Evolutionary conservation across 2,888 invertebrate species (phyloP), one percentile per base, ranked within the genome.

Genomic region (Noctua comes): DNA sequence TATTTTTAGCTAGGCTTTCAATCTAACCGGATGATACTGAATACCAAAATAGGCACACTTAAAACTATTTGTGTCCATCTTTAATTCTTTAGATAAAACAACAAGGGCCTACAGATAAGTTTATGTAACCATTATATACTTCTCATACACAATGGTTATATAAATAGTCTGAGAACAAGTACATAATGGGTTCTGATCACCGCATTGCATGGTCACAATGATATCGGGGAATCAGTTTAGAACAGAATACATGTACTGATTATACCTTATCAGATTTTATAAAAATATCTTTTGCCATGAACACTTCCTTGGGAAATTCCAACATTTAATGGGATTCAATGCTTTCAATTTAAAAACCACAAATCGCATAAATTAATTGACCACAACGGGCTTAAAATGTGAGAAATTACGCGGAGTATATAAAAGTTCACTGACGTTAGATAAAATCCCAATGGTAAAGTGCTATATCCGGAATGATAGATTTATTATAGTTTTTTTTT

Each of bases 141-240:
- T 48, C 31, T 69, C 36, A n/a, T 68, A 40, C 64, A 86, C 82
- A 82, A 88, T 84, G 69, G 71, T 46, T 79, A 59, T 73, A 68
- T 75, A 73, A 82, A 86, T 86, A 86, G 82, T 66, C 70, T 88
- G 87, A 69, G 88, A 87, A 80, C 48, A 68, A 73, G 48, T 57
- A 76, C 24, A 36, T 74, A 86, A 83, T 76, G 59, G 31, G 51
- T 36, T 65, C 57, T 80, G 80, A 87, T 84, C 74, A 76, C 79
- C 62, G 3, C 68, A 79, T 87, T 18, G 87, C 87, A 76, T 87
- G 87, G 66, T 51, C 27, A 82, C 85, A 88, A 82, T 88, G 73
- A 59, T 79, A 88, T 82, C 85, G 43, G 72, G 46, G 27, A 27
- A 87, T 88, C 79, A 65, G 48, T n/a, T 68, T 2, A 8, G 43